Percentiles rank a stretch among this genome's conserved stretches.
These are phyloP conservation scores for Paragorgia papillata DNA, from an alignment of 92 coral and sea anemone genomes.

Conservation along the genomic window DNA sequence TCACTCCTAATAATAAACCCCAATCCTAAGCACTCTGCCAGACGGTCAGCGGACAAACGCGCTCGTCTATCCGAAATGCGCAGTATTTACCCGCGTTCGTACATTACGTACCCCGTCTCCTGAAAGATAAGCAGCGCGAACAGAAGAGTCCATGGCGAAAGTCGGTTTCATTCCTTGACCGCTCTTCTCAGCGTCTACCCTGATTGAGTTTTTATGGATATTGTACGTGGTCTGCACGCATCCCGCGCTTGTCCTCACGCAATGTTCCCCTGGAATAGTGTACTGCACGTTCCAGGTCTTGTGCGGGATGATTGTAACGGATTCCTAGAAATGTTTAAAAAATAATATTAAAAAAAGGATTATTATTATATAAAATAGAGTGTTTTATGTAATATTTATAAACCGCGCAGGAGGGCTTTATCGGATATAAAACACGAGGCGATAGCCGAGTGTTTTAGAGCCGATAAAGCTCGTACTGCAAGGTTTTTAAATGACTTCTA, in stretches of 20 bases:
- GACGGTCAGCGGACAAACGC: too few species aligned
- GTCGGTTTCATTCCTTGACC: slow-evolving; percentile 43
- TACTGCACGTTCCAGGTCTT: slow-evolving; percentile 69
- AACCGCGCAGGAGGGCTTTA: too few species aligned
- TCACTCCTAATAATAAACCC: too few species aligned
- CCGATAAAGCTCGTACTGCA: too few species aligned
- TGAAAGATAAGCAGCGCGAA: slow-evolving; percentile 71
- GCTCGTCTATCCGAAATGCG: too few species aligned
- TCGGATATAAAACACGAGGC: too few species aligned
- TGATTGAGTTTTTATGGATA: slow-evolving; percentile 51
- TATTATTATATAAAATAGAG: background rate
- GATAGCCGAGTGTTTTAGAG: too few species aligned
- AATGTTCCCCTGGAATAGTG: slow-evolving; percentile 75
- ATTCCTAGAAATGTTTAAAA: slow-evolving; percentile 59
- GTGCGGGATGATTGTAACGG: slow-evolving; percentile 68
- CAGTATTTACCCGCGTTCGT: background rate
- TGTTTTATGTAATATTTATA: too few species aligned
- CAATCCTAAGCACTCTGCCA: too few species aligned
- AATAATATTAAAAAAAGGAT: background rate
- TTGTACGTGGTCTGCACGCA: slow-evolving; percentile 77
- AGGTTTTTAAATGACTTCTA: too few species aligned
- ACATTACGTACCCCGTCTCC: slow-evolving; percentile 64
- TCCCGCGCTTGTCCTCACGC: slow-evolving; percentile 66
- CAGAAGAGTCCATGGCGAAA: slow-evolving; percentile 59
- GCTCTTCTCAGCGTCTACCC: slow-evolving; percentile 28